Evolutionary conservation across 2,797 vertebrate species (phyloP).

Genomic region (Anguilla marmorata): DNA sequence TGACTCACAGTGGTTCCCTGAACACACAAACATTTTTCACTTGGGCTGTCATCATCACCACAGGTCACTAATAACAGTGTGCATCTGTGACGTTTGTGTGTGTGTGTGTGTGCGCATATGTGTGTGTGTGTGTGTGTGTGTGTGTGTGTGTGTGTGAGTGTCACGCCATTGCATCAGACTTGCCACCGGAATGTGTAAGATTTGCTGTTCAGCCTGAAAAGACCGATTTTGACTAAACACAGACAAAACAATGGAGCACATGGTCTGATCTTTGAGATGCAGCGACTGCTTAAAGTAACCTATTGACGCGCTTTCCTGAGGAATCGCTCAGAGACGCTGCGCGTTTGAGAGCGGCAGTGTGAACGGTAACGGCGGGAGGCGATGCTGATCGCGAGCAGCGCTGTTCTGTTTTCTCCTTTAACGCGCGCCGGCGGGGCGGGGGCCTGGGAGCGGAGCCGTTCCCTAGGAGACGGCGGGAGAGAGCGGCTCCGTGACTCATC

Average conservation of each 20-base stretch:
- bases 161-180: neutral
- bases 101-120: neutral
- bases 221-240: neutral
- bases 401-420: neutral
- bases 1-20: slow-evolving; percentile 38
- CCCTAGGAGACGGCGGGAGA: slow-evolving; percentile 61
- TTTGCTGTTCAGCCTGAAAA: neutral
- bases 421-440: neutral
- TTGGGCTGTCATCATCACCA: slow-evolving; percentile 44
- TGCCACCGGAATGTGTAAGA: neutral
- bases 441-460: slow-evolving; percentile 46
- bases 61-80: slow-evolving; percentile 48
- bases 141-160: neutral
- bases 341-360: neutral
- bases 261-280: neutral
- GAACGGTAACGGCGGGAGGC: neutral
- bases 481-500: slow-evolving; percentile 62
- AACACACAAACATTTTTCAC: slow-evolving; percentile 41
- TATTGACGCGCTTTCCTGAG: neutral
- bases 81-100: neutral
- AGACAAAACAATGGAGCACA: neutral
- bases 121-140: neutral
- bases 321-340: neutral
- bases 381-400: neutral
- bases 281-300: neutral